phyloP scores from a whole-genome alignment of 2,113 vertebrate species.

The Madoqua kirkii region DNA sequence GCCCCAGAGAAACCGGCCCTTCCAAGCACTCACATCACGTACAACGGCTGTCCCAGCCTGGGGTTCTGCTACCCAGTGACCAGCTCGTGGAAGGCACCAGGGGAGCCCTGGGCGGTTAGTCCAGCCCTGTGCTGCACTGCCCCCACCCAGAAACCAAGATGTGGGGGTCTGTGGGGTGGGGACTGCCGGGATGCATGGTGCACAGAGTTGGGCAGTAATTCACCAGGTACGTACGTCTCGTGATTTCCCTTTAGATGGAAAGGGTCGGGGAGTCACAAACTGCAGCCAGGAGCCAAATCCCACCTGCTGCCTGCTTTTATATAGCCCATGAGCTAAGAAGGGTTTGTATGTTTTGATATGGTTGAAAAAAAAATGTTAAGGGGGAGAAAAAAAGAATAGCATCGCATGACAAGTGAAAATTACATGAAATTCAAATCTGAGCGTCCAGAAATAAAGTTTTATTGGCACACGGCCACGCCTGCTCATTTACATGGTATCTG shows the following conservation, averaged over 20 bases:
- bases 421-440: not conserved
- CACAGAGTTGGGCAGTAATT: not conserved
- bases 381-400: not conserved
- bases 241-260: not conserved
- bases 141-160: not conserved
- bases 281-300: rapidly evolving
- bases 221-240: rapidly evolving
- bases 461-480: not conserved
- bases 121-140: not conserved
- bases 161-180: rapidly evolving
- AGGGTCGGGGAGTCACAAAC: no score
- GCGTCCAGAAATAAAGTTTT: not conserved
- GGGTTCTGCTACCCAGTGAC: not conserved
- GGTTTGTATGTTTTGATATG: not conserved
- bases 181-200: rapidly evolving
- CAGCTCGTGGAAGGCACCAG: rapidly evolving
- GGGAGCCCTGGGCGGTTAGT: rapidly evolving
- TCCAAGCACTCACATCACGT: rapidly evolving
- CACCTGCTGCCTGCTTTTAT: rapidly evolving
- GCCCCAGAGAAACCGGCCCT: rapidly evolving
- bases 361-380: not conserved
- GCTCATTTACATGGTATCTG: rapidly evolving
- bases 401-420: not conserved
- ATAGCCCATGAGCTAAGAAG: not conserved
- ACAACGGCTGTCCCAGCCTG: rapidly evolving